phyloP scores from a whole-genome alignment of 2,797 vertebrate genomes.

The Sebastes miniatus region DNA sequence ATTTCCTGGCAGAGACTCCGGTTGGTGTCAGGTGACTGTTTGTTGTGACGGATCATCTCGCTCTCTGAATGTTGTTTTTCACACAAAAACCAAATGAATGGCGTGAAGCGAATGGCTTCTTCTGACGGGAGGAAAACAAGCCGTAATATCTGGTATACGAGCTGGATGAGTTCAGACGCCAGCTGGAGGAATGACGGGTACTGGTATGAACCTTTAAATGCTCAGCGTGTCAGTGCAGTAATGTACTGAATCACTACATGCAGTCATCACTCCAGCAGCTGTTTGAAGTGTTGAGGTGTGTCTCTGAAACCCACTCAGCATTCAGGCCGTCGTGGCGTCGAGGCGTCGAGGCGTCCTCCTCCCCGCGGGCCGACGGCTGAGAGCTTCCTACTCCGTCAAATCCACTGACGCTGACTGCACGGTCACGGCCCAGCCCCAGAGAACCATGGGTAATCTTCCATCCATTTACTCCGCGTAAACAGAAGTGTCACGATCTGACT shows the following conservation, averaged over 20 bases:
- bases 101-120: background rate
- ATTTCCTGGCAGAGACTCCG: background rate
- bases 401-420: conserved; percentile 34
- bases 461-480: conserved; percentile 54
- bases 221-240: background rate
- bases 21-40: background rate
- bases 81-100: background rate
- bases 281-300: conserved; percentile 14
- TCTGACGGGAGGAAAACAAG: background rate
- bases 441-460: conserved; percentile 56
- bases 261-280: background rate
- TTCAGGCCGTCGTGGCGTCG: conserved; percentile 8
- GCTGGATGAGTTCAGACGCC: background rate
- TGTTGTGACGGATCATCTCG: background rate
- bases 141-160: background rate
- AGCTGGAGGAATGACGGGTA: background rate
- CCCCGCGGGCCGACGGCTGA: conserved; percentile 12
- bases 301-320: conserved; percentile 38
- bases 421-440: conserved; percentile 26
- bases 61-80: background rate
- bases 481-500: conserved; percentile 47
- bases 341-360: background rate
- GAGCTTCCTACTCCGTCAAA: conserved; percentile 38
- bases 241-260: background rate
- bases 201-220: background rate